phyloP scores from a whole-genome alignment of 2,797 vertebrate species.

The Tokudaia tokunoshimensis region DNA sequence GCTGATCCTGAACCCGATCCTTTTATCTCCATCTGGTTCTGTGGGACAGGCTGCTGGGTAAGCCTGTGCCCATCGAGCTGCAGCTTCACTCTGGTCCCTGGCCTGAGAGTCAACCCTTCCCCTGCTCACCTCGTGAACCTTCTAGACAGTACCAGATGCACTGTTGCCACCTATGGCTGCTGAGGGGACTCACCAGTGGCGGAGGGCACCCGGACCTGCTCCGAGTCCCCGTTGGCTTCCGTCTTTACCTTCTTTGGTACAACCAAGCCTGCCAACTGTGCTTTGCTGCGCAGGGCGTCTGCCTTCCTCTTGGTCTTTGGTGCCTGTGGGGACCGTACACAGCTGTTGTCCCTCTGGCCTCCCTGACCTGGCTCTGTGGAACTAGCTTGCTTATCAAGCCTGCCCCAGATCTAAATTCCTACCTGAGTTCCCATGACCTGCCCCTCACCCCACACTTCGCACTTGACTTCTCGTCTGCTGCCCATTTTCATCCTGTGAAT shows the following conservation, averaged over 20 bases:
- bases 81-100: background rate
- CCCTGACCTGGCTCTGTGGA: background rate
- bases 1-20: background rate
- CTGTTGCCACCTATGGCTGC: no score
- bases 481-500: background rate
- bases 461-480: background rate
- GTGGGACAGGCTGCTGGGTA: background rate
- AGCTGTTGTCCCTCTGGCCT: background rate
- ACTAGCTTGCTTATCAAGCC: background rate
- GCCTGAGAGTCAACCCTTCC: no score
- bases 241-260: slow-evolving; percentile 90
- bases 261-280: slow-evolving; percentile 90
- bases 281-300: slow-evolving; percentile 88
- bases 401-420: background rate
- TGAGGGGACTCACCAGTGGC: background rate
- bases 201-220: fast-evolving
- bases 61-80: background rate
- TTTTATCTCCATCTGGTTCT: background rate
- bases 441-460: background rate
- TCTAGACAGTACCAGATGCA: background rate
- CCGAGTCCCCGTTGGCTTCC: fast-evolving
- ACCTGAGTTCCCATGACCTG: background rate
- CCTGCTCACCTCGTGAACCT: no score
- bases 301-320: slow-evolving; percentile 89
- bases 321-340: slow-evolving; percentile 76